Percentiles rank a stretch among this genome's conserved stretches.
These are phyloP conservation scores for Apeira syringaria DNA, from an alignment of 2,888 invertebrate species.

Conservation along the genomic window DNA sequence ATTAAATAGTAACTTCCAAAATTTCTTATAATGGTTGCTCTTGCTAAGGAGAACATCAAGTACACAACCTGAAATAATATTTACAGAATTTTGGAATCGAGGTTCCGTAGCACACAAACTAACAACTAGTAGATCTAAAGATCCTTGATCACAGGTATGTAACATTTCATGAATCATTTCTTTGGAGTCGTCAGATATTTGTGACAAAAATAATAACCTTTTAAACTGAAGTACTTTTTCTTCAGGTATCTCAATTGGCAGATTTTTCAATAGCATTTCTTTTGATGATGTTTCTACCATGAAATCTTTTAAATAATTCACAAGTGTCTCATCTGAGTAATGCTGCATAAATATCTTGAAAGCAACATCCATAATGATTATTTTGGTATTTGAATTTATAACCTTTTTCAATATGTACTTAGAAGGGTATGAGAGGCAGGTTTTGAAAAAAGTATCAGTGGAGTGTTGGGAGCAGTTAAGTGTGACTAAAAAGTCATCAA, in stretches of 20 bases:
- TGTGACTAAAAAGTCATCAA: constrained; percentile 64
- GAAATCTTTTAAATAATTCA: constrained; percentile 55
- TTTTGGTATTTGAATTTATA: constrained; percentile 54
- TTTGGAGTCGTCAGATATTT: constrained; percentile 44
- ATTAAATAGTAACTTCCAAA: constrained; percentile 61
- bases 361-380: constrained; percentile 51
- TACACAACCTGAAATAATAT: constrained; percentile 43
- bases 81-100: constrained; percentile 38
- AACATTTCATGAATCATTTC: constrained; percentile 45
- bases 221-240: constrained; percentile 56
- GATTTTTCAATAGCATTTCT: constrained; percentile 54
- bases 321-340: constrained; percentile 57
- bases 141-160: constrained; percentile 45
- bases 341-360: constrained; percentile 58
- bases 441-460: constrained; percentile 46
- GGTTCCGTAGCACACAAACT: constrained; percentile 52
- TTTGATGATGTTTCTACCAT: constrained; percentile 69
- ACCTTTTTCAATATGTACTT: constrained; percentile 67
- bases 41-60: constrained; percentile 45
- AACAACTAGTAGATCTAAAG: constrained; percentile 53
- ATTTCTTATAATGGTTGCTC: constrained; percentile 44
- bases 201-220: constrained; percentile 52
- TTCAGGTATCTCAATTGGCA: constrained; percentile 47
- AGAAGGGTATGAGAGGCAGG: constrained; percentile 60
- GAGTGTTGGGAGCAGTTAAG: constrained; percentile 43